Conservation (phyloP, 1,140 invertebrate genomes). For the Brachionus rotundiformis region DNA sequence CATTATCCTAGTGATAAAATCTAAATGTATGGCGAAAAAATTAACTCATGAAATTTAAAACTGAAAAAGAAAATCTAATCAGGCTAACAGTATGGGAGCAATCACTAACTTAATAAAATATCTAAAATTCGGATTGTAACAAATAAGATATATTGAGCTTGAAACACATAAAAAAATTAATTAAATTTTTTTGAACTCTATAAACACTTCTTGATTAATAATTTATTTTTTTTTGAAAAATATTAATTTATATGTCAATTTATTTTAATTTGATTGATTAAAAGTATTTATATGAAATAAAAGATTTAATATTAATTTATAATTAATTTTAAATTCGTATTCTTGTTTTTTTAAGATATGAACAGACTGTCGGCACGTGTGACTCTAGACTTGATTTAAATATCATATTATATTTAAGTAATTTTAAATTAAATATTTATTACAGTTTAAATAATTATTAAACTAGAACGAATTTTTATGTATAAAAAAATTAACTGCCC, state of each 20-base stretch:
- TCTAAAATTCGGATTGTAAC: background rate
- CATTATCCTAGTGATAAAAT: background rate
- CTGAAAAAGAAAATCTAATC: no score
- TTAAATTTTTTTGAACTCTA: background rate
- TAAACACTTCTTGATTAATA: background rate
- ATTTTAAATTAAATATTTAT: background rate
- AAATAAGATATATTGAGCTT: background rate
- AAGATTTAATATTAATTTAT: background rate
- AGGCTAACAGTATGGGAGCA: background rate
- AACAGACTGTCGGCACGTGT: slow-evolving; percentile 2
- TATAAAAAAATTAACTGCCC: background rate
- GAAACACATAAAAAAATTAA: background rate
- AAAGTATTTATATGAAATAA: background rate
- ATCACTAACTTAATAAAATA: background rate
- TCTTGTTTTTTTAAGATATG: background rate
- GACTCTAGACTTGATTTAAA: slow-evolving; percentile 14
- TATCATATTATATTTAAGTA: background rate
- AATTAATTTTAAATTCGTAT: slow-evolving; percentile 1
- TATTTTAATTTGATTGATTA: slow-evolving; percentile 13
- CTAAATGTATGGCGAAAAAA: background rate
- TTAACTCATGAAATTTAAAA: background rate
- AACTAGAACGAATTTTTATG: background rate
- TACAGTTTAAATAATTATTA: background rate
- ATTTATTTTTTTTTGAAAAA: background rate
- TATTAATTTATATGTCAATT: background rate